phyloP scores from a whole-genome alignment of 2,888 invertebrate species.

The Athripsodes cinereus region DNA sequence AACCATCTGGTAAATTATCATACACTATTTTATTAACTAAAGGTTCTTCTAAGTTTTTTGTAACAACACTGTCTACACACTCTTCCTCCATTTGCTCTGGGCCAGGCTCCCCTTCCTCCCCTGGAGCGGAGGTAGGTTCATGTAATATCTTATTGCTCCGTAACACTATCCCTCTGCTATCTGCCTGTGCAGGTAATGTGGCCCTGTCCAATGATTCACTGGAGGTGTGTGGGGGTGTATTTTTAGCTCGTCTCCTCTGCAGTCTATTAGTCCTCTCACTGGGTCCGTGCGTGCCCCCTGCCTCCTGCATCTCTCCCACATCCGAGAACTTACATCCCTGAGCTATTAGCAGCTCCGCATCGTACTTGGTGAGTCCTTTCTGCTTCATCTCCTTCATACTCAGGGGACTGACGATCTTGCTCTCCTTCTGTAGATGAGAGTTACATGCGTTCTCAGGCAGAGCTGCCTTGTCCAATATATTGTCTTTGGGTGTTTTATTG shows the following conservation, averaged over 20 bases:
- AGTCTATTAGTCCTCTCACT: conserved; percentile 36
- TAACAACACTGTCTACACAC: no score
- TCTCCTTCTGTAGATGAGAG: conserved; percentile 33
- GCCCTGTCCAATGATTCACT: not conserved
- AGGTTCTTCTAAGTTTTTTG: conserved; percentile 8
- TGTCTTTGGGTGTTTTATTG: conserved; percentile 52
- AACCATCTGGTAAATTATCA: conserved; percentile 32
- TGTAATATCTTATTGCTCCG: conserved; percentile 56
- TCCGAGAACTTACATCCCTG: conserved; percentile 71
- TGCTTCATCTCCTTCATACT: conserved; percentile 80
- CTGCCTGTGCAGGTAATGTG: not conserved
- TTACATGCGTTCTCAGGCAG: conserved; percentile 21
- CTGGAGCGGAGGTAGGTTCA: conserved; percentile 27
- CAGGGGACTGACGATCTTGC: conserved; percentile 60
- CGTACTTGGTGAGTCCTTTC: conserved; percentile 82
- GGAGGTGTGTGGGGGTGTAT: conserved; percentile 19
- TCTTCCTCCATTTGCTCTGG: not conserved
- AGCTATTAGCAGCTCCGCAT: conserved; percentile 80
- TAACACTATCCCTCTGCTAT: conserved; percentile 50
- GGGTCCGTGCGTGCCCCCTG: conserved; percentile 42
- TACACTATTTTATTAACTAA: conserved; percentile 8
- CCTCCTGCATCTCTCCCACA: conserved; percentile 46
- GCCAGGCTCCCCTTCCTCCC: conserved; percentile 13
- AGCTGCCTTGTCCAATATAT: conserved; percentile 31
- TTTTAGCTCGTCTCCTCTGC: conserved; percentile 37